Percentiles rank a stretch among this genome's conserved stretches.
phyloP scores from a whole-genome alignment of 2,113 vertebrate genomes.

The Turnix velox region DNA sequence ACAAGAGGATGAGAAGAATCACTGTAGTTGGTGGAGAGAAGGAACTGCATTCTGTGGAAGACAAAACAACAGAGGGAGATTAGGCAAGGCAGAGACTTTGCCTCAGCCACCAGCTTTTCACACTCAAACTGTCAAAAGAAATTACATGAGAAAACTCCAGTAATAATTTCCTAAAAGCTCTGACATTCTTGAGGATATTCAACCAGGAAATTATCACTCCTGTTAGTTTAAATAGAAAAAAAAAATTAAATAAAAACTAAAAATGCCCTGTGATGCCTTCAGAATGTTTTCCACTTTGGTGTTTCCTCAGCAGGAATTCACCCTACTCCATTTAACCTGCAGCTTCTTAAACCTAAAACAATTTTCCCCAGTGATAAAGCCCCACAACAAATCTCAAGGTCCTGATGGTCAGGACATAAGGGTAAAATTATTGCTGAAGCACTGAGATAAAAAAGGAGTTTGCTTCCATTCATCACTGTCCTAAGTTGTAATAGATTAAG shows the following conservation, averaged over 20 bases:
- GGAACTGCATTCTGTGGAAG: slow-evolving; percentile 88
- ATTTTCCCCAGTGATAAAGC: neutral
- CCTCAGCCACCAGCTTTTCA: neutral
- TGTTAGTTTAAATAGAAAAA: neutral
- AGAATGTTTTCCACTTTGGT: neutral
- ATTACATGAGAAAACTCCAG: no score
- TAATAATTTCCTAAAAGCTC: no score
- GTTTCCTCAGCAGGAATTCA: neutral
- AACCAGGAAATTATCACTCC: neutral
- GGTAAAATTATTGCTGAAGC: neutral
- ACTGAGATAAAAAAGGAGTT: neutral
- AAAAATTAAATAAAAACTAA: neutral
- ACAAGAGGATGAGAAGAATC: slow-evolving; percentile 94
- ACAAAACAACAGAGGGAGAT: neutral
- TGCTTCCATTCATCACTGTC: neutral
- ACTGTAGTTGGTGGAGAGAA: slow-evolving; percentile 94
- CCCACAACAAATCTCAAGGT: neutral
- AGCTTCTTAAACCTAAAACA: neutral
- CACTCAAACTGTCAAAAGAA: neutral
- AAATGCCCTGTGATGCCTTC: neutral
- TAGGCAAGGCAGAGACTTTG: neutral
- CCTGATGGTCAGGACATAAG: neutral
- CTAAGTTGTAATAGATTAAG: neutral
- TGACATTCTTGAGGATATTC: neutral
- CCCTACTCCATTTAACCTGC: neutral